phyloP scores from a whole-genome alignment of 2,797 vertebrate genomes.

The Hemitrygon akajei region DNA sequence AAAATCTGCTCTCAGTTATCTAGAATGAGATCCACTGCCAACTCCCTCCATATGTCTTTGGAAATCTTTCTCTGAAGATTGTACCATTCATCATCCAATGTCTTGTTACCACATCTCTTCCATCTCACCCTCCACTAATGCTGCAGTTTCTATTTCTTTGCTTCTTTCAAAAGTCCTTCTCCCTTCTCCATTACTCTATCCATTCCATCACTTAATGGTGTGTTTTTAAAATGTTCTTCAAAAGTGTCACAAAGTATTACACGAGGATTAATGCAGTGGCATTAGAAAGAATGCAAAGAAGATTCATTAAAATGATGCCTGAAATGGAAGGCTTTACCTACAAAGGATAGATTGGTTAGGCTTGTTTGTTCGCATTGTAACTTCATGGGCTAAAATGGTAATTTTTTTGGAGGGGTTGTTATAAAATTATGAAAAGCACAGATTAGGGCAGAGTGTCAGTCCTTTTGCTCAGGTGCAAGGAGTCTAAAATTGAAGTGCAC shows the following conservation, averaged over 20 bases:
- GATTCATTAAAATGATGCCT: too few relatives aligned
- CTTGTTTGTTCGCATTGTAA: too few relatives aligned
- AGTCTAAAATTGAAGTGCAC: too few relatives aligned
- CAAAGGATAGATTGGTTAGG: too few relatives aligned
- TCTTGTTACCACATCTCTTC: neutral
- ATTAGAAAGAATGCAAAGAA: too few relatives aligned
- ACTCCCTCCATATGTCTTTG: neutral
- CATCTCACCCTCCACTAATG: neutral
- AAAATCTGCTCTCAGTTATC: neutral
- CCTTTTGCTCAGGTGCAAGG: too few relatives aligned
- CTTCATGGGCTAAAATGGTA: too few relatives aligned
- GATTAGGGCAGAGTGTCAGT: too few relatives aligned
- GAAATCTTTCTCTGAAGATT: neutral
- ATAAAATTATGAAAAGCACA: too few relatives aligned
- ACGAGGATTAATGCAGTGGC: neutral
- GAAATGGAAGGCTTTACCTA: too few relatives aligned
- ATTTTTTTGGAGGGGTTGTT: too few relatives aligned
- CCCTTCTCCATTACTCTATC: neutral
- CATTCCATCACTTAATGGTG: neutral
- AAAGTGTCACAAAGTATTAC: neutral
- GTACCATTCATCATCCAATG: neutral
- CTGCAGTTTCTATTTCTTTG: neutral
- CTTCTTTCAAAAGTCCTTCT: neutral
- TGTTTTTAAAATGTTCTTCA: neutral
- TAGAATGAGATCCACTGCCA: neutral